Base-by-base conservation (phyloP, 2,888 invertebrate genomes). In the Drosophila lutescens region DNA sequence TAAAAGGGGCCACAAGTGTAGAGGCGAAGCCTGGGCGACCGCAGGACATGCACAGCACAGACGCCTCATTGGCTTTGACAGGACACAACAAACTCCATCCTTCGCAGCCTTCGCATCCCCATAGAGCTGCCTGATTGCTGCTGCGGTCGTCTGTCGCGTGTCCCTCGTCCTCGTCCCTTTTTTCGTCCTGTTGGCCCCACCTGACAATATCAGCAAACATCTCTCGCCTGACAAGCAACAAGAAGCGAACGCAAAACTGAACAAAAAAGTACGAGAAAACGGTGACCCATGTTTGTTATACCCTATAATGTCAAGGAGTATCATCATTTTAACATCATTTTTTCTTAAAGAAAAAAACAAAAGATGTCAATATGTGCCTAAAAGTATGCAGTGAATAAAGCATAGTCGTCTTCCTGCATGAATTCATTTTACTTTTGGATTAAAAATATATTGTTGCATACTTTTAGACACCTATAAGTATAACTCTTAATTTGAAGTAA, bases 151-250 rank as follows among this genome's bases (percentile, higher is more conserved):
- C 49, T 23, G 38, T 63, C 40, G 62, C 62, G 26, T 38, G 61
- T 61, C 32, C 40, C 26, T 54, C 51, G 44, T 44, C 17, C 23
- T 20, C 13, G 12, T 13, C n/a, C 30, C 40, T 36, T 44, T 32
- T n/a, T n/a, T 26, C 17, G 10, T 38, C 54, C 47, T 41, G 40
- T 30, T 30, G 30, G 30, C 30, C 49, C 32, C 57, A 55, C 56
- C 55, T 56, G 73, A 73, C 70, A 73, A 56, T 73, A 62, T 71
- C 70, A 56, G 55, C 73, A 72, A 71, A 62, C 62, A 71, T 41
- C 43, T 69, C 44, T 59, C 60, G 58, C 30, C 50, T 58, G 69
- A 58, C 57, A 56, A 58, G 43, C 69, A 51, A 66, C 67, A 55
- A 67, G 41, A 32, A 30, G 26, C 41, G 30, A 49, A 47, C 7